phyloP scores from a whole-genome alignment of 2,888 invertebrate genomes.

The Tipula unca region DNA sequence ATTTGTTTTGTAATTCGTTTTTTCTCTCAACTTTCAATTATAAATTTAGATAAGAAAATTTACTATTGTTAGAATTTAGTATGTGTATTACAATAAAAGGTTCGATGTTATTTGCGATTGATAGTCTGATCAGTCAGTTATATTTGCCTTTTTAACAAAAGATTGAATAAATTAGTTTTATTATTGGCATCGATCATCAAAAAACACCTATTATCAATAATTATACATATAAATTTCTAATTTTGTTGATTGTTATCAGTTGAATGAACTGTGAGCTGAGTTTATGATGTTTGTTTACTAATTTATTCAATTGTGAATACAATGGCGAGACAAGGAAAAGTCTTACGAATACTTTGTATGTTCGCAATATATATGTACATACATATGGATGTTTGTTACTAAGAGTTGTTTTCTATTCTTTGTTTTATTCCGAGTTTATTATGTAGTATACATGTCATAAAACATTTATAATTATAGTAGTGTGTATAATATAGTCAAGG shows the following conservation, averaged over 20 bases:
- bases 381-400: not conserved
- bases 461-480: not conserved
- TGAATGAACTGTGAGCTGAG: not conserved
- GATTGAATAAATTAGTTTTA: too few relatives aligned
- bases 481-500: not conserved
- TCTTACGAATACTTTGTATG: not conserved
- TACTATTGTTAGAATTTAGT: not conserved
- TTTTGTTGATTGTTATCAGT: not conserved
- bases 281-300: not conserved
- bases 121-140: too few relatives aligned
- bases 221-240: not conserved
- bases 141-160: not conserved
- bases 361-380: not conserved
- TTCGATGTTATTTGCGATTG: not conserved
- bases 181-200: not conserved
- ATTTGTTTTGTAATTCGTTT: not conserved
- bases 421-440: not conserved
- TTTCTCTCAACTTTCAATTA: not conserved
- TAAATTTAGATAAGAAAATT: not conserved
- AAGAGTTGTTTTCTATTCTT: not conserved
- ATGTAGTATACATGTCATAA: not conserved
- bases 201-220: not conserved
- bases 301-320: not conserved
- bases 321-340: not conserved
- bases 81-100: too few relatives aligned